These are phyloP conservation scores for Mormyrus proboscirostris DNA, from an alignment of 2,797 vertebrate genomes.

Conservation along the genomic window DNA sequence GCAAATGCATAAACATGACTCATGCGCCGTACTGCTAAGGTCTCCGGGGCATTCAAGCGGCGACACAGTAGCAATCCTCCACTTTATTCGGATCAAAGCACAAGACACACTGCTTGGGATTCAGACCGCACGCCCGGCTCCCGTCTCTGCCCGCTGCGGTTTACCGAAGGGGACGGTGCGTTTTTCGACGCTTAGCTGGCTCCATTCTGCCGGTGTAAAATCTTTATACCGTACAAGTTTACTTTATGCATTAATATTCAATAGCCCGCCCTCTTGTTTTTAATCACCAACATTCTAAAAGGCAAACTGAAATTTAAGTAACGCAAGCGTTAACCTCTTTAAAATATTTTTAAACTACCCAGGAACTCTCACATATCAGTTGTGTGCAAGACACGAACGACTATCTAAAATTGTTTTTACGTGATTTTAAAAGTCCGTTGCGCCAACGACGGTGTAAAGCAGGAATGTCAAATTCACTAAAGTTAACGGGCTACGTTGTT, in stretches of 20 bases:
- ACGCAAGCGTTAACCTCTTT: neutral
- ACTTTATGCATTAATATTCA: constrained; percentile 6
- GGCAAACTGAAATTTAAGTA: neutral
- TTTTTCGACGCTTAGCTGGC: neutral
- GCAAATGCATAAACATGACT: constrained; percentile 16
- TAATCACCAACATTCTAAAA: neutral
- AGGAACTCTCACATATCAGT: neutral
- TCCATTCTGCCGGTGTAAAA: neutral
- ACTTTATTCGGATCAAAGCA: constrained; percentile 16
- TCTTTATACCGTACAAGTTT: neutral
- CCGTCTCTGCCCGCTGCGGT: neutral
- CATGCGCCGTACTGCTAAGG: neutral
- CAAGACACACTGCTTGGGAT: neutral
- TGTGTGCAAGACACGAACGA: neutral
- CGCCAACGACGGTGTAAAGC: neutral
- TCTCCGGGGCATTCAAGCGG: neutral
- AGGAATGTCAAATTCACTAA: neutral
- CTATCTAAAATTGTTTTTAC: neutral
- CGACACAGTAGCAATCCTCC: neutral
- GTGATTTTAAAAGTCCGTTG: neutral
- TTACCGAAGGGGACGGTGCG: neutral
- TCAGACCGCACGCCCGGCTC: neutral
- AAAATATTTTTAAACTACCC: neutral
- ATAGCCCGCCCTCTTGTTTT: neutral
- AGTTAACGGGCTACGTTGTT: neutral